These are phyloP conservation scores for Calameuta filiformis DNA, from an alignment of 2,888 invertebrate species.

Conservation along the genomic window DNA sequence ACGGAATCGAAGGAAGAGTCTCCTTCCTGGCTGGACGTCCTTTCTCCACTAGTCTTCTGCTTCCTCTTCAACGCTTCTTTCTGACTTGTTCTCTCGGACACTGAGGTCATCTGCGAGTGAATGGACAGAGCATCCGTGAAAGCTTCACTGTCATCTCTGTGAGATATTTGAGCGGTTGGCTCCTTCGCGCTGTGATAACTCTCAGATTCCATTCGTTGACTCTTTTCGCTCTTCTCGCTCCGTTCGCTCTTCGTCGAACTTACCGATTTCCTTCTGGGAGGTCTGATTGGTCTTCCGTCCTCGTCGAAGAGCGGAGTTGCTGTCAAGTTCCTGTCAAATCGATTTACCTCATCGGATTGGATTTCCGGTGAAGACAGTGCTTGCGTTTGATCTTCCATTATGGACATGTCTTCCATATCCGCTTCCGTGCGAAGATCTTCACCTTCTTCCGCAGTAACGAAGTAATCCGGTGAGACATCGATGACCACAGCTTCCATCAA, in stretches of 20 bases:
- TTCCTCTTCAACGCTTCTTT: constrained; percentile 33
- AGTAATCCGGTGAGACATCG: constrained; percentile 88
- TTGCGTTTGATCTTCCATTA: constrained; percentile 79
- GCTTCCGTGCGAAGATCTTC: constrained; percentile 89
- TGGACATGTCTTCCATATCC: constrained; percentile 86
- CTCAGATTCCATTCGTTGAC: constrained; percentile 52
- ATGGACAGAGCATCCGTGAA: constrained; percentile 58
- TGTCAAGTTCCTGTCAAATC: constrained; percentile 18
- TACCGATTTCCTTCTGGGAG: constrained; percentile 76
- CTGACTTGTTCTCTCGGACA: constrained; percentile 63
- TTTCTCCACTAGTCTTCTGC: constrained; percentile 61
- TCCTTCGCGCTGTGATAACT: constrained; percentile 61
- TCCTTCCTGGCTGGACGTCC: constrained; percentile 67
- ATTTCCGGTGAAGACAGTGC: constrained; percentile 67
- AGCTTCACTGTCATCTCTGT: constrained; percentile 57
- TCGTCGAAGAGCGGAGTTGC: constrained; percentile 68
- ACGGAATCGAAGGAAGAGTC: constrained; percentile 47
- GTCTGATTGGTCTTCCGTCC: constrained; percentile 70
- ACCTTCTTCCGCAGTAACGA: constrained; percentile 82
- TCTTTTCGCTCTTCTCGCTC: constrained; percentile 60
- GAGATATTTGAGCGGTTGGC: constrained; percentile 36
- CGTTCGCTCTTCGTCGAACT: constrained; percentile 61
- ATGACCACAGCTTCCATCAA: constrained; percentile 93
- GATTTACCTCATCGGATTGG: constrained; percentile 31
- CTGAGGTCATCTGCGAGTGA: constrained; percentile 59